Evolutionary conservation across 2,797 vertebrate genomes (phyloP).

Genomic region (Tokudaia muenninki): DNA sequence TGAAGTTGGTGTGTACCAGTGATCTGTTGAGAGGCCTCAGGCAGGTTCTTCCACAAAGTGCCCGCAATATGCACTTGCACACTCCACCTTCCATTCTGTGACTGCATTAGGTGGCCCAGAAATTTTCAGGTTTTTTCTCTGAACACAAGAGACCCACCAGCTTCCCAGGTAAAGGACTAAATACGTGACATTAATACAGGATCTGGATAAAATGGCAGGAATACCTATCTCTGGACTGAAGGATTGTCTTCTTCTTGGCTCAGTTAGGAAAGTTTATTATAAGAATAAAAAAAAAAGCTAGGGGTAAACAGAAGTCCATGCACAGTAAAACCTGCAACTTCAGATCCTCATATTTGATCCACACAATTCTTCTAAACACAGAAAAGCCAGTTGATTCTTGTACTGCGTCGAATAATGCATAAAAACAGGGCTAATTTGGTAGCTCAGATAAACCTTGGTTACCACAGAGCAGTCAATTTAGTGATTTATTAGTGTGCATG

Average conservation of each 20-base stretch:
- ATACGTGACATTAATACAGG: neutral
- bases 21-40: neutral
- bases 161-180: neutral
- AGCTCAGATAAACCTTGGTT: neutral
- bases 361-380: conserved; percentile 3
- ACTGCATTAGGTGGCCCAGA: neutral
- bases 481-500: neutral
- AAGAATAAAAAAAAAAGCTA: neutral
- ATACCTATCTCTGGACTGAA: neutral
- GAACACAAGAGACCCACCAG: neutral
- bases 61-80: neutral
- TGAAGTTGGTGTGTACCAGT: neutral
- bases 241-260: neutral
- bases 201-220: neutral
- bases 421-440: neutral
- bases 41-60: neutral
- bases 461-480: neutral
- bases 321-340: neutral
- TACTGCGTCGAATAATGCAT: neutral
- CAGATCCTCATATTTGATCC: conserved; percentile 3
- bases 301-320: neutral
- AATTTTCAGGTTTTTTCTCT: neutral
- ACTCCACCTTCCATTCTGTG: neutral
- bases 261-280: neutral
- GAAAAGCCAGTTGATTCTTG: neutral